Percentiles rank a stretch among this genome's conserved stretches.
These are phyloP conservation scores for Arenaria interpres DNA, from an alignment of 2,113 vertebrate genomes.

Conservation along the genomic window DNA sequence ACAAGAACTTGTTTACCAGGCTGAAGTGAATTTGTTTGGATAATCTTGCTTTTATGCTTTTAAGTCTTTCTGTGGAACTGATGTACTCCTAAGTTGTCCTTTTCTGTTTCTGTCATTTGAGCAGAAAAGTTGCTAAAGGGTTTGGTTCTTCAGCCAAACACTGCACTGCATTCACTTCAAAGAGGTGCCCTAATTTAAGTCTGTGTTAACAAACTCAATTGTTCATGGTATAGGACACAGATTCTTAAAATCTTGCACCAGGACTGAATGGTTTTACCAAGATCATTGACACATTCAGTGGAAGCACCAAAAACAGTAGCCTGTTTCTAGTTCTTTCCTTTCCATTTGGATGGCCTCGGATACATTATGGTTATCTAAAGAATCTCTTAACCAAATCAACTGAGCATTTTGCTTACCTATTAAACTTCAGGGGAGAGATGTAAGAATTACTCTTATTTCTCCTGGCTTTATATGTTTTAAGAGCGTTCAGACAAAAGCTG, in stretches of 20 bases:
- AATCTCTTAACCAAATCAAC: neutral
- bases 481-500: neutral
- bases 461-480: neutral
- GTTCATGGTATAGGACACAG: neutral
- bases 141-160: neutral
- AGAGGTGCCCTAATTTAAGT: neutral
- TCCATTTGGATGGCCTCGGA: neutral
- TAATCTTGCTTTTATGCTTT: slow-evolving; percentile 10
- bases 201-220: neutral
- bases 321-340: neutral
- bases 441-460: neutral
- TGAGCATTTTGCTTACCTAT: neutral
- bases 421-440: neutral
- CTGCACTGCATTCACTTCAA: neutral
- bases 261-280: neutral
- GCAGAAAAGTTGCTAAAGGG: neutral
- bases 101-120: neutral
- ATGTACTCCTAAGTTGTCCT: neutral
- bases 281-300: neutral
- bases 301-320: neutral
- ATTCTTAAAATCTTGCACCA: neutral
- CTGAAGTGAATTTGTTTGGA: neutral
- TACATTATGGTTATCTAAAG: neutral
- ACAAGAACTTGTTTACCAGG: slow-evolving; percentile 12
- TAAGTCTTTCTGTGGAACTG: neutral